Evolutionary conservation across 2,888 invertebrate species (phyloP).

Genomic region (Octonoba sinensis): DNA sequence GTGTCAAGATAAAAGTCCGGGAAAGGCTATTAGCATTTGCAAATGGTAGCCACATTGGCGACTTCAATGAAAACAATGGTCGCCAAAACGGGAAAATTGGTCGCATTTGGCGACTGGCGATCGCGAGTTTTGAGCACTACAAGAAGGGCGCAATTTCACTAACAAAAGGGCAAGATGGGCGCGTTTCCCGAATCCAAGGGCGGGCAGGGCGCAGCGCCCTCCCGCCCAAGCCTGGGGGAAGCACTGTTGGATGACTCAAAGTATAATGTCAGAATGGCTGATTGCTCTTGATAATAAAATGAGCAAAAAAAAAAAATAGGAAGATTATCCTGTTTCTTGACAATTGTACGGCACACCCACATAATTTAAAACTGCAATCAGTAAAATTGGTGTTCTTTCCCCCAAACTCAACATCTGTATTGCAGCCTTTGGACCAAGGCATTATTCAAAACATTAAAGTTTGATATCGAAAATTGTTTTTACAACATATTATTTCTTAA

Average conservation of each 20-base stretch:
- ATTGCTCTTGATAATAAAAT: conserved; percentile 17
- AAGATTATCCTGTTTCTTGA: conserved; percentile 4
- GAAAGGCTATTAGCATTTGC: too few relatives aligned
- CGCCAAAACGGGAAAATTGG: too few relatives aligned
- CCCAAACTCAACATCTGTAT: conserved; percentile 3
- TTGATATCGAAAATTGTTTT: neutral
- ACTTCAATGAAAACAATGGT: too few relatives aligned
- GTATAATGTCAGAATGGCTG: conserved; percentile 7
- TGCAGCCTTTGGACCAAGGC: conserved; percentile 20
- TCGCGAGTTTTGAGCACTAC: too few relatives aligned
- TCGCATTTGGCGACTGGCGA: too few relatives aligned
- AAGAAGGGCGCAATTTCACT: too few relatives aligned
- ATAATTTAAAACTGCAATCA: conserved; percentile 13
- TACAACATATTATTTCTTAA: conserved; percentile 1
- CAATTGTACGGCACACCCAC: neutral
- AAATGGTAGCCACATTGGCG: too few relatives aligned
- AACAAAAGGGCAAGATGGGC: too few relatives aligned
- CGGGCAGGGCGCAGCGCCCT: too few relatives aligned
- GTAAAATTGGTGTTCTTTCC: conserved; percentile 3
- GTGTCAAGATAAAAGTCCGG: too few relatives aligned
- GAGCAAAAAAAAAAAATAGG: neutral
- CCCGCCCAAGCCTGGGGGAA: too few relatives aligned
- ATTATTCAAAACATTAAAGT: conserved; percentile 13
- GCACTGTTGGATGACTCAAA: conserved; percentile 25
- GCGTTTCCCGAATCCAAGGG: too few relatives aligned